Conservation (phyloP, 2,113 vertebrate genomes). For the Alexandromys fortis region DNA sequence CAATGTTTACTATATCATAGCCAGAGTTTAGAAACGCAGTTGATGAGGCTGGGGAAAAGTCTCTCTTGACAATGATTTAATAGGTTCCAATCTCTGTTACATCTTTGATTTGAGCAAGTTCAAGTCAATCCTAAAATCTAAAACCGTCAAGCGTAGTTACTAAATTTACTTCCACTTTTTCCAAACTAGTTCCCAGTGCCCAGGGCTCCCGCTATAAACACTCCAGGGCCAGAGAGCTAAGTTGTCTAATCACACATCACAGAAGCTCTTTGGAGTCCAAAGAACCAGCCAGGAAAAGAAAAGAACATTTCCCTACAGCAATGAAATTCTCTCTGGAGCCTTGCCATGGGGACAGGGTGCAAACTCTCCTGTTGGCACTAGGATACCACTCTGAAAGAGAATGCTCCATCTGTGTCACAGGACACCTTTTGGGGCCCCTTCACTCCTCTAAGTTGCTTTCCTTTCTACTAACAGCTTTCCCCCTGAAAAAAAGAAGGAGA, state of each 20-base stretch:
- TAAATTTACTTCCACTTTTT: background rate
- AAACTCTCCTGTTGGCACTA: background rate
- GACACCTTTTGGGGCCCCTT: background rate
- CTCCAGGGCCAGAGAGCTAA: background rate
- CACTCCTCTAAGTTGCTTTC: background rate
- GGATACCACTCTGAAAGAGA: too few species aligned
- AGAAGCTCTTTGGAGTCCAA: background rate
- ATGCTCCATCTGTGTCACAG: accelerated
- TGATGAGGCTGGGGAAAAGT: background rate
- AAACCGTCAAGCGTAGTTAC: background rate
- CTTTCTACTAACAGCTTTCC: background rate
- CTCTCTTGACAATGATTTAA: background rate
- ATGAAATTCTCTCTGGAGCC: background rate
- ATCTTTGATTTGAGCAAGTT: background rate
- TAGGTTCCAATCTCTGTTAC: background rate
- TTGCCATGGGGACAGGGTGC: background rate
- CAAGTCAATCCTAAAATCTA: background rate
- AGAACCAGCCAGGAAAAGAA: background rate
- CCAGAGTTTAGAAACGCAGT: background rate
- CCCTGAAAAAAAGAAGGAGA: background rate
- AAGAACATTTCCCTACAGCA: background rate
- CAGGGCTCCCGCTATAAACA: accelerated
- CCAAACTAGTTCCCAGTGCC: background rate
- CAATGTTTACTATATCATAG: background rate
- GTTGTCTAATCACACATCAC: background rate